These are phyloP conservation scores for Periophthalmus magnuspinnatus DNA, from an alignment of 2,797 vertebrate species.

Conservation along the genomic window DNA sequence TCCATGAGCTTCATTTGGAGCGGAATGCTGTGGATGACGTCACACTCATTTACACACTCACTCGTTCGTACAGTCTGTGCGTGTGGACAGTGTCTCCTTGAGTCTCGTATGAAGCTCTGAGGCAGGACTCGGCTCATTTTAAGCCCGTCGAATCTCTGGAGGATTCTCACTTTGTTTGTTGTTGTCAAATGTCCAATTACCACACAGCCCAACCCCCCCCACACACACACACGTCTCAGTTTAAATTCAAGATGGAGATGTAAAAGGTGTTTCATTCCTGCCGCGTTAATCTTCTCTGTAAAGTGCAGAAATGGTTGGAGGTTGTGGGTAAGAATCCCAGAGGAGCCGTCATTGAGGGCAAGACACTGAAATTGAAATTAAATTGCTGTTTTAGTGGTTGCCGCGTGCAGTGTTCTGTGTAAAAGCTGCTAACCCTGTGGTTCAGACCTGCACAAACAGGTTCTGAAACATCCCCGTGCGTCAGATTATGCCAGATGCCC, in stretches of 20 bases:
- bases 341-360: neutral
- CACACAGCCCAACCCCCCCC: neutral
- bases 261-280: neutral
- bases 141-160: neutral
- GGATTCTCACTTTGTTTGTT: neutral
- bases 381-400: neutral
- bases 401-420: neutral
- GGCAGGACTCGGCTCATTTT: neutral
- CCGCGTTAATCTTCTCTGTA: neutral
- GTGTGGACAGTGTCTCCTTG: no score
- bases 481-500: no score
- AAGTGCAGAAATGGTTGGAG: neutral
- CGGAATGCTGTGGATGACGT: no score
- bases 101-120: neutral
- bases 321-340: neutral
- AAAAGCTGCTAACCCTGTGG: no score
- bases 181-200: conserved; percentile 3
- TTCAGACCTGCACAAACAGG: no score
- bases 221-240: no score
- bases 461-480: no score
- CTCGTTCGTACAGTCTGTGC: no score
- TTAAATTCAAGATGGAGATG: neutral
- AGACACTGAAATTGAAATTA: neutral
- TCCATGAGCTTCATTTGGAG: no score
- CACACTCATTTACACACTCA: no score